A percentile compares a stretch with the other conserved stretches of the same genome.
These are phyloP conservation scores for Gorilla gorilla DNA, from an alignment of 2,113 vertebrate species.

Conservation along the genomic window DNA sequence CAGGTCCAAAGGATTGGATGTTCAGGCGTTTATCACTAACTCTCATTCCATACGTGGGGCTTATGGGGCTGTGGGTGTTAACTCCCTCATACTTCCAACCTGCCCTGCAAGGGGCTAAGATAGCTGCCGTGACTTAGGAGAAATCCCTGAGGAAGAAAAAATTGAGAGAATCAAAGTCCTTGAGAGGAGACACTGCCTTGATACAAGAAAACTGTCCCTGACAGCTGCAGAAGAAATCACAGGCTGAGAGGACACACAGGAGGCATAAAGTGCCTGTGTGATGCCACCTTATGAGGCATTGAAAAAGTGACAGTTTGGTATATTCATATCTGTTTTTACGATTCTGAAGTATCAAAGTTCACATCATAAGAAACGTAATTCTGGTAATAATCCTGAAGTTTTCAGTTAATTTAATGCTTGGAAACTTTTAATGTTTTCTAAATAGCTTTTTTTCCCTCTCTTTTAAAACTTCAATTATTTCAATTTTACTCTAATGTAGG, in stretches of 20 bases:
- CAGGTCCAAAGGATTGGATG: background rate
- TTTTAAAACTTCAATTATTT: conserved; percentile 26
- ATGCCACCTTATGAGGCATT: rapidly evolving
- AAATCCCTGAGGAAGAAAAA: background rate
- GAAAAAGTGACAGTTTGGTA: background rate
- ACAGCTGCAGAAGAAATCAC: background rate
- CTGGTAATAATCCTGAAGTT: conserved; percentile 15
- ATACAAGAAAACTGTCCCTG: background rate
- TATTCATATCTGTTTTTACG: background rate
- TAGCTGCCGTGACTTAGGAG: background rate
- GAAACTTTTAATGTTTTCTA: conserved; percentile 46
- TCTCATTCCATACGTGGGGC: background rate
- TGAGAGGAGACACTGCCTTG: background rate
- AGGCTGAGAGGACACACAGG: too few relatives aligned
- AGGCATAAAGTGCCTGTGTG: background rate
- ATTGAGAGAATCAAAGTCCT: background rate
- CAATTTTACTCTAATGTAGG: conserved; percentile 5
- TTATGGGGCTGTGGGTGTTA: background rate
- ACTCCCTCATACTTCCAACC: background rate
- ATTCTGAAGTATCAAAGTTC: background rate
- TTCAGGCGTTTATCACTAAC: background rate
- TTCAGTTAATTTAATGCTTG: conserved; percentile 25
- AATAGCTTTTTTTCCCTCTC: background rate
- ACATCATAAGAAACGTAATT: background rate
- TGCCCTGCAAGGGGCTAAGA: background rate